These are phyloP conservation scores for Papilio aristodemus DNA, from an alignment of 1,140 invertebrate genomes.

Conservation along the genomic window DNA sequence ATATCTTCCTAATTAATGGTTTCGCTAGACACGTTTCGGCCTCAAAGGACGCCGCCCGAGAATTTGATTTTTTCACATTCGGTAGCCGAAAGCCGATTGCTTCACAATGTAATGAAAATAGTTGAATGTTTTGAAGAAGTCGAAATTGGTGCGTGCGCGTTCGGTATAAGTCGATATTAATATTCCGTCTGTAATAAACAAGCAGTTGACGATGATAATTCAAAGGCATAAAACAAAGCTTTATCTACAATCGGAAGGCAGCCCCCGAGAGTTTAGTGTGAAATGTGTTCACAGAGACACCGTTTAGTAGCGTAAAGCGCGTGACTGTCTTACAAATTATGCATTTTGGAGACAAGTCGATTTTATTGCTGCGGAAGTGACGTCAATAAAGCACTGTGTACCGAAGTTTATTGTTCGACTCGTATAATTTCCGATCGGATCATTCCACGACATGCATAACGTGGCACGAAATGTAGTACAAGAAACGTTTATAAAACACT, in stretches of 20 bases:
- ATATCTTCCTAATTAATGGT: conserved; percentile 78
- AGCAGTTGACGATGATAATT: conserved; percentile 70
- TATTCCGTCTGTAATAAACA: conserved; percentile 65
- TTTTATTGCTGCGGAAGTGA: conserved; percentile 78
- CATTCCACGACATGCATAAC: conserved; percentile 56
- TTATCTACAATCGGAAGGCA: conserved; percentile 71
- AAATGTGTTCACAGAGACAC: conserved; percentile 77
- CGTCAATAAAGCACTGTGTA: conserved; percentile 75
- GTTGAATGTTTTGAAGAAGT: conserved; percentile 30
- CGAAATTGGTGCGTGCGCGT: conserved; percentile 48
- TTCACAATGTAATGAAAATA: conserved; percentile 25
- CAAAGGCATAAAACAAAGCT: conserved; percentile 73
- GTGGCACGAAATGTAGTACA: conserved; percentile 55
- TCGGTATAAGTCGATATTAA: conserved; percentile 73
- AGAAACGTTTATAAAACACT: conserved; percentile 39
- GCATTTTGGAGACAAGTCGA: conserved; percentile 75
- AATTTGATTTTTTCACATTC: conserved; percentile 45
- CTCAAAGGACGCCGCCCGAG: conserved; percentile 68
- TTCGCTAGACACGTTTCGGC: conserved; percentile 71
- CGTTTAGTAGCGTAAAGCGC: conserved; percentile 75
- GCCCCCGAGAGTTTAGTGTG: conserved; percentile 70
- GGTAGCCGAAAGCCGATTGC: conserved; percentile 7
- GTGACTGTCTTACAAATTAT: conserved; percentile 78
- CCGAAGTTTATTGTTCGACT: conserved; percentile 68
- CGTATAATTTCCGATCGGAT: conserved; percentile 71